These are phyloP conservation scores for Ascaphus truei DNA, from an alignment of 2,113 vertebrate genomes.

Conservation along the genomic window DNA sequence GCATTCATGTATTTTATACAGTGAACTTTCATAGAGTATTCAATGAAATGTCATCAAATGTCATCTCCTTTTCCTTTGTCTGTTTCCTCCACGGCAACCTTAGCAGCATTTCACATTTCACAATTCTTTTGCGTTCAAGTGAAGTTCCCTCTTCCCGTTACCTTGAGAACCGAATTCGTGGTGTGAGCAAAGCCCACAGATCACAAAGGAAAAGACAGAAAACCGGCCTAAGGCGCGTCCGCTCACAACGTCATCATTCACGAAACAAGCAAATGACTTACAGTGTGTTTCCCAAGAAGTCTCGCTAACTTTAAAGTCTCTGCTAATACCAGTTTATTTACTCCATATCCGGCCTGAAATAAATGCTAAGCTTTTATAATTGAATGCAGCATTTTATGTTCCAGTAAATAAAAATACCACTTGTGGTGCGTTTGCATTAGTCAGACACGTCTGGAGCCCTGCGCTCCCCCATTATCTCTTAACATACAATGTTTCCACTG, in stretches of 20 bases:
- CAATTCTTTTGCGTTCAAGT: neutral
- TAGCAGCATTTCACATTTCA: neutral
- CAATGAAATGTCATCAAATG: slow-evolving; percentile 1
- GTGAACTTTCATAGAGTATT: neutral
- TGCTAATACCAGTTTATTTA: slow-evolving; percentile 26
- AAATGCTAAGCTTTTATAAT: neutral
- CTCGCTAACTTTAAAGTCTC: neutral
- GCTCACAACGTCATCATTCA: neutral
- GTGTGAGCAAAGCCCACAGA: neutral
- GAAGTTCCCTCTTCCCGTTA: slow-evolving; percentile 5
- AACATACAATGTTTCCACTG: no score
- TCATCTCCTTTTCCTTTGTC: slow-evolving; percentile 7
- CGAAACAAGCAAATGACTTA: slow-evolving; percentile 21
- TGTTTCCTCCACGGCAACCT: slow-evolving; percentile 8
- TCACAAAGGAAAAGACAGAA: neutral
- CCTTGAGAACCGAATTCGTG: neutral
- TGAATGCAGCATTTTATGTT: neutral
- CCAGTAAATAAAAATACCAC: neutral
- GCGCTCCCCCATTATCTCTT: no score
- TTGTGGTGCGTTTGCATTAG: no score
- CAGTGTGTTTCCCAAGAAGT: slow-evolving; percentile 20
- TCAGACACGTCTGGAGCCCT: no score
- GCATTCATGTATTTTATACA: slow-evolving; percentile 11
- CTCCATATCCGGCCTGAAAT: slow-evolving; percentile 5
- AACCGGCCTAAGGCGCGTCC: neutral